phyloP scores from a whole-genome alignment of 2,888 invertebrate species.

The Erynnis tages region DNA sequence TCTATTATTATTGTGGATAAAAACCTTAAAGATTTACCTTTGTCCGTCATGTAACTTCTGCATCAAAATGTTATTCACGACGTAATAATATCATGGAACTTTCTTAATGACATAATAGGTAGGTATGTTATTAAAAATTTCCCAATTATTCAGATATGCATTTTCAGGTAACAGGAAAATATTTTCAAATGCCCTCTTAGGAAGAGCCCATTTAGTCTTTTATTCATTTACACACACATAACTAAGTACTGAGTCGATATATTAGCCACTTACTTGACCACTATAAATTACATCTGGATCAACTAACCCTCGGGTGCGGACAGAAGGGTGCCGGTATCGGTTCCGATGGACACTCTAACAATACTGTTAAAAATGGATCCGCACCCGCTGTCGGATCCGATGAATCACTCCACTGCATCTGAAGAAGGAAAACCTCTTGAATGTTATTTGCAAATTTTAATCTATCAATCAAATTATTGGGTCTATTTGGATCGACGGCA shows the following conservation, averaged over 20 bases:
- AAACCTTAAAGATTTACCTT: no score
- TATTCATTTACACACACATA: no score
- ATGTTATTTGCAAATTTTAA: constrained; percentile 39
- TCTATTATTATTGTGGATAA: no score
- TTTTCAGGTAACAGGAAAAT: no score
- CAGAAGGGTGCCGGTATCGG: constrained; percentile 40
- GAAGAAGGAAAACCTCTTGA: constrained; percentile 31
- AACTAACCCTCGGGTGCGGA: constrained; percentile 48
- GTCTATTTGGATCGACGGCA: constrained; percentile 7
- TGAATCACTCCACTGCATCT: constrained; percentile 58
- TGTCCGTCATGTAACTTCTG: no score
- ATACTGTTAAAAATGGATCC: constrained; percentile 74
- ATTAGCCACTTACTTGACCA: constrained; percentile 30
- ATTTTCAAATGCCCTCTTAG: no score
- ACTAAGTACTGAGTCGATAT: background rate
- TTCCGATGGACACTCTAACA: constrained; percentile 61
- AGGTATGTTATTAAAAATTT: no score
- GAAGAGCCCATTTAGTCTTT: no score
- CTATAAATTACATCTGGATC: constrained; percentile 65
- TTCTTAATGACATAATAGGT: no score
- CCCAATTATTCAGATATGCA: no score
- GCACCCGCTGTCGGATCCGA: constrained; percentile 59
- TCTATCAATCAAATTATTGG: constrained; percentile 33
- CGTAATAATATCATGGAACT: no score
- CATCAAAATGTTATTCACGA: no score